Evolutionary conservation across 2,113 vertebrate species (phyloP), one percentile per base, ranked within the genome.

Genomic region (Nyctibius bracteatus): DNA sequence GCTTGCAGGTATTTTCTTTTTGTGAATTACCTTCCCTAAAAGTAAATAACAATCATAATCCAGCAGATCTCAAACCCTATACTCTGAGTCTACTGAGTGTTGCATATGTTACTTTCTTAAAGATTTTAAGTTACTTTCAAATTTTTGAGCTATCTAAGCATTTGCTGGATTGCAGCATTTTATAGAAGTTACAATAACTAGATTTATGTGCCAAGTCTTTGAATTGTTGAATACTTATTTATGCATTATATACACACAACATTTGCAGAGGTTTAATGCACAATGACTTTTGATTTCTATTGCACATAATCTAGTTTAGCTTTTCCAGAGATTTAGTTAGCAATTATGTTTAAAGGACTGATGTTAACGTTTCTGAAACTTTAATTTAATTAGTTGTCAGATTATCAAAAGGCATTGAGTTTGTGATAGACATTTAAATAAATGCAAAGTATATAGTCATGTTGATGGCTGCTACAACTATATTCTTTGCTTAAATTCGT

Each of bases 361-460:
- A 86, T 97, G 92, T 95, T 97, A 97, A 91, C 89, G 92, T 94
- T 92, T 92, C 54, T 98, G 94, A 84, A 97, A 96, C 95, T 97
- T 97, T 97, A 98, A 98, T 97, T 97, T 97, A 96, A 97, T 97
- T 96, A 97, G 94, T 95, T 97, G 94, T 98, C 97, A 97, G 95
- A 95, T 96, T 95, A 97, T 96, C 92, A 97, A 97, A 97, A 97
- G 97, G 97, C 67, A 96, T 44, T 94, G 92, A 97, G 57, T 96
- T 94, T 97, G 88, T 97, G 97, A 97, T 93, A 97, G 96, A 97
- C 89, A 96, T 84, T 97, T 97, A 94, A 98, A 97, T 96, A 95
- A 97, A 97, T 92, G 83, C 86, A 97, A 97, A 98, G 86, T 97
- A 97, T 59, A 97, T 87, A 97, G 81, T 90, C 43, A 85, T 72